A percentile compares a stretch with the other conserved stretches of the same genome.
phyloP scores from a whole-genome alignment of 2,797 vertebrate genomes.

The Hafferia zeledoni region DNA sequence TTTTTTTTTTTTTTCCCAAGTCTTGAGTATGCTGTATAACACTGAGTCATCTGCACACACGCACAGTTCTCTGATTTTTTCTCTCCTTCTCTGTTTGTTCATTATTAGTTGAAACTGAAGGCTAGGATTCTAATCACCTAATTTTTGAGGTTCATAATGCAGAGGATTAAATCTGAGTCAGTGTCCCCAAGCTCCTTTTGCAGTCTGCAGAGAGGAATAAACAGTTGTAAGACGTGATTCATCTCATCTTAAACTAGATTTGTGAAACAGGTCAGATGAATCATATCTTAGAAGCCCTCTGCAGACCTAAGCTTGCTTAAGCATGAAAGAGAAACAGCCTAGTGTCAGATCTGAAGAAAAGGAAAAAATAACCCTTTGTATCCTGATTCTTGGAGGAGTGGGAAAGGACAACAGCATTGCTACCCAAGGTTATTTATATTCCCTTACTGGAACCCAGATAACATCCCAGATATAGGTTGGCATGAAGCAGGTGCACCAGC shows the following conservation, averaged over 20 bases:
- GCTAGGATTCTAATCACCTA: neutral
- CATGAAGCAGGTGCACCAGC: neutral
- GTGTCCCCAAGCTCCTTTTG: constrained; percentile 29
- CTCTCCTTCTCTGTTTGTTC: neutral
- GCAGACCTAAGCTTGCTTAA: constrained; percentile 28
- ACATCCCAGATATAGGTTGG: neutral
- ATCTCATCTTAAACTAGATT: constrained; percentile 51
- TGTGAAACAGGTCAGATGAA: constrained; percentile 58
- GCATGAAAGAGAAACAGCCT: constrained; percentile 15
- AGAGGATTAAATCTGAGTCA: constrained; percentile 51
- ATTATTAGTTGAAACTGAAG: neutral
- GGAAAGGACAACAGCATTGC: neutral
- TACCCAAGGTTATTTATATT: neutral
- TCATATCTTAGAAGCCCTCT: constrained; percentile 32
- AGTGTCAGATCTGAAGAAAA: neutral
- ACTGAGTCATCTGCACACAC: neutral
- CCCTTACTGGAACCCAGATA: neutral
- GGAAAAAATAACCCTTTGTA: neutral
- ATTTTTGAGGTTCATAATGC: constrained; percentile 28
- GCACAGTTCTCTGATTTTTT: neutral
- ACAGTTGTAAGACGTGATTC: constrained; percentile 46
- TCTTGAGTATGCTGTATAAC: neutral
- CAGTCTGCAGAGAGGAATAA: constrained; percentile 20
- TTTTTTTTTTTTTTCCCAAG: neutral
- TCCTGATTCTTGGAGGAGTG: neutral